A percentile compares a stretch with the other conserved stretches of the same genome.
Conservation (phyloP, 2,113 vertebrate species). For the Platichthys stellatus region DNA sequence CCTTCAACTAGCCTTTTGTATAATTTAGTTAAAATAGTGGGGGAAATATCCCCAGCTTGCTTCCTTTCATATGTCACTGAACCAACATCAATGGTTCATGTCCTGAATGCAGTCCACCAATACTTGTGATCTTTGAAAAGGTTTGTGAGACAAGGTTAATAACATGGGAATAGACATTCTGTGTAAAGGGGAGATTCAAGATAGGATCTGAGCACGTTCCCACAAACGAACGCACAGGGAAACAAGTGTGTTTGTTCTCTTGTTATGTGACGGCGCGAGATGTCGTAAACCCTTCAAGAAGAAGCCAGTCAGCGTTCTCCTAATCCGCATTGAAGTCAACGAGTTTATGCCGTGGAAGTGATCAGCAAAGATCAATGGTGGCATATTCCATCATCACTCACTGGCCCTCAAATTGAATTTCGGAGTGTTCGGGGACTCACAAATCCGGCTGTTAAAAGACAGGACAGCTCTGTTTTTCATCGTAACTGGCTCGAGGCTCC, state of each 20-base stretch:
- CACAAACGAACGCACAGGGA: too few relatives aligned
- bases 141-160: too few relatives aligned
- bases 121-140: too few relatives aligned
- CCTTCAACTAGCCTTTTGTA: background rate
- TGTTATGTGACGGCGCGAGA: background rate
- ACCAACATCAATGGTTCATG: too few relatives aligned
- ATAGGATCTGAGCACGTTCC: too few relatives aligned
- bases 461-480: conserved; percentile 26
- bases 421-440: background rate
- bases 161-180: too few relatives aligned
- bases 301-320: background rate
- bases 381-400: background rate
- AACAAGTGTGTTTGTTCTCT: too few relatives aligned
- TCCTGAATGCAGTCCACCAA: too few relatives aligned
- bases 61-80: too few relatives aligned
- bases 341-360: background rate
- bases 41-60: too few relatives aligned
- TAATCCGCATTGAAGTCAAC: background rate
- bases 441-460: conserved; percentile 22
- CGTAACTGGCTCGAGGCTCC: background rate
- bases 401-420: conserved; percentile 10
- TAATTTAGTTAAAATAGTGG: background rate
- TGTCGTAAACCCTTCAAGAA: background rate
- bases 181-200: too few relatives aligned
- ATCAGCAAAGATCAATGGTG: conserved; percentile 11